phyloP scores from a whole-genome alignment of 2,797 vertebrate genomes.

The Nannoperca australis region DNA sequence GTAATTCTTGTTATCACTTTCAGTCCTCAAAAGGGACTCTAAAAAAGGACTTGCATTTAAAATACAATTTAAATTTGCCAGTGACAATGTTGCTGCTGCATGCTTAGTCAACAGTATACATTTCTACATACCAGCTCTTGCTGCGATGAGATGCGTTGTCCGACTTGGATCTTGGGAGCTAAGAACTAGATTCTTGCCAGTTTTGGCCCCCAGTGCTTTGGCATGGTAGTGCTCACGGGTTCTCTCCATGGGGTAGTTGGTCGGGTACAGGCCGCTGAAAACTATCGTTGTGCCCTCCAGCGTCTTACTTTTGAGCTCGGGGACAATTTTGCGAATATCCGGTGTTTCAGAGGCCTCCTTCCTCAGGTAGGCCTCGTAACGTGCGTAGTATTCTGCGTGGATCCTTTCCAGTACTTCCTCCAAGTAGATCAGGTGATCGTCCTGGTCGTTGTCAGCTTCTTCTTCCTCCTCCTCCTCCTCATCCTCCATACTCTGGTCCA shows the following conservation, averaged over 20 bases:
- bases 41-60: not conserved
- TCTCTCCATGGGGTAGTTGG: slow-evolving; percentile 95
- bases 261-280: slow-evolving; percentile 96
- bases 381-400: slow-evolving; percentile 92
- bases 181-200: slow-evolving; percentile 89
- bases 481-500: slow-evolving; percentile 96
- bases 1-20: not conserved
- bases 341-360: slow-evolving; percentile 88
- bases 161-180: slow-evolving; percentile 86
- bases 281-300: slow-evolving; percentile 89
- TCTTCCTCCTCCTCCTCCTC: slow-evolving; percentile 89
- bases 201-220: slow-evolving; percentile 92
- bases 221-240: slow-evolving; percentile 96
- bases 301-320: slow-evolving; percentile 92
- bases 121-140: slow-evolving; percentile 88
- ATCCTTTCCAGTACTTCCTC: slow-evolving; percentile 95
- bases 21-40: not conserved
- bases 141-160: slow-evolving; percentile 95
- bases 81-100: not conserved
- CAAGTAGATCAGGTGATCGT: slow-evolving; percentile 96
- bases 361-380: slow-evolving; percentile 89
- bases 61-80: not conserved
- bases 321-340: slow-evolving; percentile 95
- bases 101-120: not conserved
- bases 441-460: slow-evolving; percentile 89